These are phyloP conservation scores for Drosophila sordidula DNA, from an alignment of 2,888 invertebrate species.

Conservation along the genomic window DNA sequence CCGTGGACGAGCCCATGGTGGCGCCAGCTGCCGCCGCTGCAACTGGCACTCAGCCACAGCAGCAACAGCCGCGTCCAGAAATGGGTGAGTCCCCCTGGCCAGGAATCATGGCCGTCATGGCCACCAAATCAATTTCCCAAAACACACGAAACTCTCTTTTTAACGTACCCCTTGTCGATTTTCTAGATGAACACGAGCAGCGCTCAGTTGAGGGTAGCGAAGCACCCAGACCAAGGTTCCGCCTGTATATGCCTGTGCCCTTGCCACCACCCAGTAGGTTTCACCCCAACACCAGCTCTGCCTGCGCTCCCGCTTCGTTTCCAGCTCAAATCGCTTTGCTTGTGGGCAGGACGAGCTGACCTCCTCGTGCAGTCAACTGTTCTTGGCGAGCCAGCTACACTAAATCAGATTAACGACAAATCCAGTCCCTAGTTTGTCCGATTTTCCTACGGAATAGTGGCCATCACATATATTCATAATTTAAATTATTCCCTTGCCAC, in stretches of 20 bases:
- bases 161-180: conserved; percentile 22
- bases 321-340: conserved; percentile 3
- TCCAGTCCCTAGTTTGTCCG: too few species aligned
- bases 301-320: background rate
- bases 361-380: background rate
- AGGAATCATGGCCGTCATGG: background rate
- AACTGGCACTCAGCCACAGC: conserved; percentile 12
- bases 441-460: too few species aligned
- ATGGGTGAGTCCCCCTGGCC: conserved; percentile 45
- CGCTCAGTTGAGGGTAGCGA: conserved; percentile 26
- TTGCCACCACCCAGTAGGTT: conserved; percentile 71
- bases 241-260: conserved; percentile 67
- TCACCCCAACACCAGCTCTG: background rate
- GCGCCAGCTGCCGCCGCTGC: conserved; percentile 19
- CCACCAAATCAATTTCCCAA: background rate
- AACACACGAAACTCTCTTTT: background rate
- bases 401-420: too few species aligned
- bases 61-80: conserved; percentile 33
- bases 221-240: conserved; percentile 58
- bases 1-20: conserved; percentile 77
- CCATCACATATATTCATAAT: too few species aligned
- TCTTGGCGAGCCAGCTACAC: too few species aligned
- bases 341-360: background rate
- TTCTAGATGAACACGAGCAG: conserved; percentile 63
- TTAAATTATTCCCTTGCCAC: too few species aligned